phyloP scores from a whole-genome alignment of 2,797 vertebrate genomes.

The Enteromius trimaculatus region DNA sequence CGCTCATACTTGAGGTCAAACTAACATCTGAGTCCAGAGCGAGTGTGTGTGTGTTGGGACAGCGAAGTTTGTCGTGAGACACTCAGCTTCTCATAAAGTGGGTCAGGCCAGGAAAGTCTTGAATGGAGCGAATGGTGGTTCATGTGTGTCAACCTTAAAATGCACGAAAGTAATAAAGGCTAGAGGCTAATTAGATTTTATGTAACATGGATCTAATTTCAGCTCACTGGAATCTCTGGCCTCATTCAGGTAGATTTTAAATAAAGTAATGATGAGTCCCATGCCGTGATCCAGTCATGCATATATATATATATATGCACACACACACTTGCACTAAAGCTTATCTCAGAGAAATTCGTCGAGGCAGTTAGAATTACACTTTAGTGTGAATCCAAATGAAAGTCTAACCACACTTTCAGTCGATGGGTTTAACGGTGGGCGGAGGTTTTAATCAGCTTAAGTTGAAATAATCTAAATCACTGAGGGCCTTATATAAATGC shows the following conservation, averaged over 20 bases:
- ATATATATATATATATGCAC: background rate
- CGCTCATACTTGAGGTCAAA: slow-evolving; percentile 37
- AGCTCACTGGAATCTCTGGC: slow-evolving; percentile 13
- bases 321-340: background rate
- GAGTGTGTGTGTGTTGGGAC: background rate
- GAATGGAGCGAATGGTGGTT: slow-evolving; percentile 23
- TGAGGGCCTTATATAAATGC: background rate
- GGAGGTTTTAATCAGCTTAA: slow-evolving; percentile 28
- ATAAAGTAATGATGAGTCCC: background rate
- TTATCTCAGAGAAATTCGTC: background rate
- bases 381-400: background rate
- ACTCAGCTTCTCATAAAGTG: slow-evolving; percentile 14
- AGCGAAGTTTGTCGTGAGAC: background rate
- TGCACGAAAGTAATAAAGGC: slow-evolving; percentile 39
- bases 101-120: slow-evolving; percentile 30
- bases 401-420: background rate
- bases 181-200: slow-evolving; percentile 45
- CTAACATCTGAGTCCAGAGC: slow-evolving; percentile 4
- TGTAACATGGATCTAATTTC: slow-evolving; percentile 32
- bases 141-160: slow-evolving; percentile 19
- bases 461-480: slow-evolving; percentile 21
- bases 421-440: background rate
- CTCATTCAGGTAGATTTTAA: slow-evolving; percentile 29
- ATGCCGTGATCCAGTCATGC: background rate
- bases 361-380: background rate